Evolutionary conservation across 1,140 invertebrate species (phyloP), one percentile per base, ranked within the genome.

Genomic region (Drosophila trapezifrons): DNA sequence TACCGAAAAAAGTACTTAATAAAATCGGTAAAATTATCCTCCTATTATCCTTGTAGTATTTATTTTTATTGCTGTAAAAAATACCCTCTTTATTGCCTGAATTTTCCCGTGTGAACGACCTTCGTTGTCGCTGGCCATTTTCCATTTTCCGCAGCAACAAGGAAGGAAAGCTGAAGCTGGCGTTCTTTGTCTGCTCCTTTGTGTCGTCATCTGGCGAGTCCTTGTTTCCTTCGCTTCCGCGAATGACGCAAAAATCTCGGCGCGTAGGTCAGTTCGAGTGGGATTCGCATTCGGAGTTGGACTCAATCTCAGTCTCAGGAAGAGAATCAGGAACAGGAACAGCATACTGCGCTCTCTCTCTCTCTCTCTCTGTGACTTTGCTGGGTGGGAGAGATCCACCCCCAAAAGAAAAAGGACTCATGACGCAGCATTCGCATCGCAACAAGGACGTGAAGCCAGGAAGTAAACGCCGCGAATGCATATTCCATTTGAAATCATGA

Each of bases 381-480:
- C 18, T 49, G 71, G 49, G 67, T 69, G 80, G 47, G 80, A 71
- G 69, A 71, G 35, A 64, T 74, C 80, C 82, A 80, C 76, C 76
- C 80, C 45, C 38, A 52, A 47, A 12, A 38, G 27, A 52, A 47
- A 12, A 38, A 35, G 17, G 45, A 62, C 64, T 52, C 60, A 66
- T 66, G 77, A 74, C 81, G 81, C 81, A 85, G 81, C 82, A 85
- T 54, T 54, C 49, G 76, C 81, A 57, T 64, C 57, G 56, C 56
- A 69, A 70, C 72, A 66, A 76, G 25, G 38, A 47, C 27, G 62
- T 78, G n/a, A n/a, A n/a, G 52, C 43, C 63, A 52, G 80, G 59
- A 80, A 80, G 46, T 46, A 46, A 18, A 54, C 18, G 18, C 18
- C 18, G 32, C 51, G 32, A 54, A 54, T 54, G 51, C 51, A 54